Base-by-base conservation (phyloP, 2,113 vertebrate genomes). In the Poeciliopsis turrubarensis region DNA sequence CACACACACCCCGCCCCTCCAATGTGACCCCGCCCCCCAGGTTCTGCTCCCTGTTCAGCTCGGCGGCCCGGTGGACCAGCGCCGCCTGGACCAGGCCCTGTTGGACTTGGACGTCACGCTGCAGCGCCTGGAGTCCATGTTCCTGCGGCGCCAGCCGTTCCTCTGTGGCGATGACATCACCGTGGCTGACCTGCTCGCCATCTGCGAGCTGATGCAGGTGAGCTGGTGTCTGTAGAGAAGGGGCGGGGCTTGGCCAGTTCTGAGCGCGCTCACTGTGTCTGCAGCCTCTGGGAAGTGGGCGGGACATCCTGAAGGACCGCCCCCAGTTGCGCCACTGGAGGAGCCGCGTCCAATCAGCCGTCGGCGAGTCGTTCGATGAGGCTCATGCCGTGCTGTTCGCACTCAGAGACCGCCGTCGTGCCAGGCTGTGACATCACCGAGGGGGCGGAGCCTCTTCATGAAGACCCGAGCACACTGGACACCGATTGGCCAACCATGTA, bases 121-220 rank as follows among this genome's bases (percentile, higher is more conserved):
- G 73, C 92, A 92, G 3, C 83, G 77, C 37, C 78, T 95, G 89
- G 93, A 95, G 75, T 65, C 82, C 47, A 94, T 94, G 94, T 95
- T 94, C 29, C 89, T 95, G 0, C 80, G 90, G 44, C 64, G 88
- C 0, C 87, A 94, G 78, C 78, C 92, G 1, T 95, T 94, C 86
- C 89, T 95, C 17, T 95, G 95, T 0, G 93, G 94, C 0, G 91
- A 95, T 54, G 93, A 95, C 85, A 82, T 95, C 86, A 92, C 87
- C 0, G 6, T 95, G 80, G 95, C 94, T 0, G 95, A 95, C 81
- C 84, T 95, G 73, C 88, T 95, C 9, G 93, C 94, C 4, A 2
- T 88, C 37, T 95, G 94, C 34, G 95, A 95, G 83, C 80, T 95
- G 74, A 95, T 82, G 93, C 94, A 95, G 95, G 95, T 95, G 69